Percentiles rank a stretch among this genome's conserved stretches.
These are phyloP conservation scores for Pammene aurita DNA, from an alignment of 2,888 invertebrate genomes.

Conservation along the genomic window DNA sequence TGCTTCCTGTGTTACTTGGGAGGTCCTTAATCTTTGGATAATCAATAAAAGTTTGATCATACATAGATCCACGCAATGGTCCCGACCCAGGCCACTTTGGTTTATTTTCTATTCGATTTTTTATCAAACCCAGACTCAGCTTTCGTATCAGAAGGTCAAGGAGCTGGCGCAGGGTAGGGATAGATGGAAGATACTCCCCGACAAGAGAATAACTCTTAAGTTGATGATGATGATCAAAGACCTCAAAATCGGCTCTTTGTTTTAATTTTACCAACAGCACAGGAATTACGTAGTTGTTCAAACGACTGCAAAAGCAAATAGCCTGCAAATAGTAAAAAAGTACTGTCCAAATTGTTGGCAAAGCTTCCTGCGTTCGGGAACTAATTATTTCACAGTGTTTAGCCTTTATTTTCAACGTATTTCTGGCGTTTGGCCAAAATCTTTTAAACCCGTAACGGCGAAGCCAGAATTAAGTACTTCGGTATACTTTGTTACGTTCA, in stretches of 20 bases:
- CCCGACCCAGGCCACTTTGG: too few relatives aligned
- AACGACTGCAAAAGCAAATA: neutral
- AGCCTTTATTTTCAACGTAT: constrained; percentile 17
- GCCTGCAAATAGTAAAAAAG: neutral
- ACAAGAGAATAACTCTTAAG: too few relatives aligned
- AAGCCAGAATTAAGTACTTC: constrained; percentile 10
- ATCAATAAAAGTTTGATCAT: too few relatives aligned
- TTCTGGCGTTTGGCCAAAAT: constrained; percentile 8
- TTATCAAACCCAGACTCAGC: too few relatives aligned
- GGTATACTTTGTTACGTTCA: neutral
- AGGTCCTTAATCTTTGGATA: too few relatives aligned
- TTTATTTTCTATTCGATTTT: too few relatives aligned
- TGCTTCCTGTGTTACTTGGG: too few relatives aligned
- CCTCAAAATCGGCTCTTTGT: neutral
- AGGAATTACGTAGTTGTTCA: neutral
- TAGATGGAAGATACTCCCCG: too few relatives aligned
- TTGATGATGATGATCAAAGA: too few relatives aligned
- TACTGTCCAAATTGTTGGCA: constrained; percentile 5
- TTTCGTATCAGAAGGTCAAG: too few relatives aligned
- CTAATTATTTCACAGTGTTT: constrained; percentile 28
- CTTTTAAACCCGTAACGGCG: neutral
- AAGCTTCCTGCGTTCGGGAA: constrained; percentile 13
- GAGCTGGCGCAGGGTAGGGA: too few relatives aligned
- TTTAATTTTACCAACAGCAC: neutral
- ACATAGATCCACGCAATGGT: too few relatives aligned